Percentiles rank a stretch among this genome's conserved stretches.
phyloP scores from a whole-genome alignment of 2,113 vertebrate genomes.

The Myiagra hebetior region DNA sequence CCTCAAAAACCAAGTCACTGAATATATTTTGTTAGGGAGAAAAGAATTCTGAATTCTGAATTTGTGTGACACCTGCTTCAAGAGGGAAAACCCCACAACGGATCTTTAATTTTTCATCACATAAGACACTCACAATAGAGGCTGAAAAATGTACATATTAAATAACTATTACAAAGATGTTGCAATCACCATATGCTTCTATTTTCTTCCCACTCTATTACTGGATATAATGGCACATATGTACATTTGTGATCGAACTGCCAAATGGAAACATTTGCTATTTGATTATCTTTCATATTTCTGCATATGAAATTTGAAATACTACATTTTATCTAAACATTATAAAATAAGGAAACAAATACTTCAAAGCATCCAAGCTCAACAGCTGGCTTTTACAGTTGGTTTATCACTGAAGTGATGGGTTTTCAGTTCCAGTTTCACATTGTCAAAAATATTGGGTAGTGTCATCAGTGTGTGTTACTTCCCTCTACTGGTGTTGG shows the following conservation, averaged over 20 bases:
- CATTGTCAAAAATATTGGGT: not conserved
- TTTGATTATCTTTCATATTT: not conserved
- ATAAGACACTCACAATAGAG: not conserved
- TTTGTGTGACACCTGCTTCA: not conserved
- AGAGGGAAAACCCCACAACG: rapidly evolving
- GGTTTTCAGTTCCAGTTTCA: not conserved
- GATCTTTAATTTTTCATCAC: not conserved
- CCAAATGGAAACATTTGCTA: not conserved
- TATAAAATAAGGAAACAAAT: not conserved
- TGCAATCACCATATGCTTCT: not conserved
- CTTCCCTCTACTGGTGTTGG: not conserved
- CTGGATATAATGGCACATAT: not conserved
- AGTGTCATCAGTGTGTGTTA: not conserved
- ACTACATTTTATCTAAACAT: not conserved
- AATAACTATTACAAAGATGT: not conserved
- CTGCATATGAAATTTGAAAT: not conserved
- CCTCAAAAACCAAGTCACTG: not conserved
- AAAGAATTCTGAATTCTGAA: not conserved
- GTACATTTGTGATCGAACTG: not conserved
- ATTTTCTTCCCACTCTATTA: not conserved
- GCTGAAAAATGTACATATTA: not conserved
- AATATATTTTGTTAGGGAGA: not conserved
- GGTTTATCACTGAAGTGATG: not conserved
- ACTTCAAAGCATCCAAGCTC: not conserved
- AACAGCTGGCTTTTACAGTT: not conserved